Percentiles rank a stretch among this genome's conserved stretches.
Conservation (phyloP, 1,140 invertebrate species). For the Sitodiplosis mosellana region DNA sequence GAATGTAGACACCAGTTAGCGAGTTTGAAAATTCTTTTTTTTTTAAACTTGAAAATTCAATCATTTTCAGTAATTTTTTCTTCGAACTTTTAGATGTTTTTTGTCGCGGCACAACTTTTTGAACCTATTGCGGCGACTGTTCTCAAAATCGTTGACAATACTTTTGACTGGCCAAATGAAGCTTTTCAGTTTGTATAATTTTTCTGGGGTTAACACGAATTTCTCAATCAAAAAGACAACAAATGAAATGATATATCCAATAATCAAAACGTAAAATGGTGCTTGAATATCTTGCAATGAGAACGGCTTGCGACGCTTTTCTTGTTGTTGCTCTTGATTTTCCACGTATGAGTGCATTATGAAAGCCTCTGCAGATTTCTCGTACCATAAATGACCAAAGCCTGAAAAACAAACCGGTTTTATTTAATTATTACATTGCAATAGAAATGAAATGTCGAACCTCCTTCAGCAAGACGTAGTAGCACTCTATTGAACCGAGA, state of each 20-base stretch:
- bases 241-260: constrained; percentile 12
- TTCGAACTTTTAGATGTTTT: too few species aligned
- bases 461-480: constrained; percentile 5
- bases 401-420: constrained; percentile 6
- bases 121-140: too few species aligned
- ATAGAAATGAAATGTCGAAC: constrained; percentile 3
- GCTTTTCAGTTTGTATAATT: too few species aligned
- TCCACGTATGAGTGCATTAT: constrained; percentile 6
- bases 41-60: too few species aligned
- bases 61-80: too few species aligned
- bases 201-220: not conserved
- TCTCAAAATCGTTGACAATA: too few species aligned
- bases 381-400: constrained; percentile 18
- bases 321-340: constrained; percentile 1
- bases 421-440: not conserved
- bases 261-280: constrained; percentile 15
- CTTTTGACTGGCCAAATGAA: too few species aligned
- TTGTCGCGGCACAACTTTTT: too few species aligned
- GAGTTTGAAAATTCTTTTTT: too few species aligned
- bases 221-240: not conserved
- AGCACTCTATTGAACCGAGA: constrained; percentile 9
- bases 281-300: constrained; percentile 18
- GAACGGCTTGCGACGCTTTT: constrained; percentile 9
- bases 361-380: constrained; percentile 10
- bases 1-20: too few species aligned